These are phyloP conservation scores for Rhabditoides inermis DNA, from an alignment of 2,888 invertebrate genomes.

Conservation along the genomic window DNA sequence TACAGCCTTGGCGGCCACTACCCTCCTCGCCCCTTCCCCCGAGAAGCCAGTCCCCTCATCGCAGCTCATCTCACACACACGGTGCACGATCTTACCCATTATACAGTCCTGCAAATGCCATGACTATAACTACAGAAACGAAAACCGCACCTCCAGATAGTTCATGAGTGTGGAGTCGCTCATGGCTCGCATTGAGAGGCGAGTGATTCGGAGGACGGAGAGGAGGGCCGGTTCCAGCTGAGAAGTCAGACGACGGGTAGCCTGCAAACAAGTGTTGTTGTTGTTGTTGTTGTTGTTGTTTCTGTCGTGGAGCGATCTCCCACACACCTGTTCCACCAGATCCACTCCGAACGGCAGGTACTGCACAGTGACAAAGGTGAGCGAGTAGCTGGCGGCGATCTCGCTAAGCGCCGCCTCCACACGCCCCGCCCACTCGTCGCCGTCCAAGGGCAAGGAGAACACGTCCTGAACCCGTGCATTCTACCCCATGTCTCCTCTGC, in stretches of 20 bases:
- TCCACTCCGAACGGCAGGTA: constrained; percentile 83
- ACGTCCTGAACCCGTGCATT: constrained; percentile 11
- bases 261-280: too few relatives aligned
- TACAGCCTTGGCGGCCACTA: constrained; percentile 12
- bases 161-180: constrained; percentile 79
- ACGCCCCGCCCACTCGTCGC: constrained; percentile 74
- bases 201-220: constrained; percentile 72
- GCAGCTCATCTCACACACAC: constrained; percentile 71
- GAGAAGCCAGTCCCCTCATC: constrained; percentile 72
- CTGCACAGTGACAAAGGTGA: constrained; percentile 73
- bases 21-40: constrained; percentile 58
- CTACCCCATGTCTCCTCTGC: not conserved
- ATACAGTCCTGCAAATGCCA: constrained; percentile 73
- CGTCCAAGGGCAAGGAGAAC: constrained; percentile 52
- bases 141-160: constrained; percentile 66
- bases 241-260: constrained; percentile 69
- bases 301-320: too few relatives aligned
- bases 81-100: constrained; percentile 73
- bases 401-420: constrained; percentile 83
- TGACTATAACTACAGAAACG: constrained; percentile 1
- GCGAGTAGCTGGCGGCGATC: constrained; percentile 77
- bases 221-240: constrained; percentile 81
- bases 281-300: too few relatives aligned
- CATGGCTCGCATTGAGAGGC: constrained; percentile 72
- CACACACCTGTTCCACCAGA: constrained; percentile 68